Base-by-base conservation (phyloP, 2,797 vertebrate genomes). In the Dendrocincla tyrannina region DNA sequence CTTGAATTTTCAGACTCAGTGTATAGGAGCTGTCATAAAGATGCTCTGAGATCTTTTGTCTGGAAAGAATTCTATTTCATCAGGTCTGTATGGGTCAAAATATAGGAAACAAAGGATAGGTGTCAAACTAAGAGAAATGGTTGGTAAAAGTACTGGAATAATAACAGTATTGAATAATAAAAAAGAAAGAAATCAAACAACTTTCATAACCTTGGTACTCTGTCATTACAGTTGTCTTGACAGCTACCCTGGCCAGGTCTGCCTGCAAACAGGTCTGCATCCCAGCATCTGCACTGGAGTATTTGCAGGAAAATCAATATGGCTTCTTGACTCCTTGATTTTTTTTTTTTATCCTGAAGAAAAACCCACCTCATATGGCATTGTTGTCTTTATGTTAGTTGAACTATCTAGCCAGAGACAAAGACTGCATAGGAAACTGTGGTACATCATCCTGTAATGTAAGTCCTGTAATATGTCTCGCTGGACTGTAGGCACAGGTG, bases 401-500 rank as follows among this genome's bases (percentile, higher is more conserved):
- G 32, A 89, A 44, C 20, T 18, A 44, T 24, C 35, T 41, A 64
- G 33, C 24, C 18, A 37, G 50, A 73, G 55, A 24, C 10, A 23
- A 74, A 33, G 22, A 12, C 11, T 60, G 5, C 13, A 2, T 11
- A 25, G 53, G 39, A 41, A 3, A 6, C 33, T 37, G 35, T n/a
- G 39, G 17, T 30, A 23, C 28, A 7, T 33, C 14, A 35, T 35
- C 19, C 60, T 7, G 0, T 42, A 41, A 37, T 4, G 0, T 19
- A 11, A 23, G 13, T 20, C 35, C 47, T 9, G 1, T 35, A 56
- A 18, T 49, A 27, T 3, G 4, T 25, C 19, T 41, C 30, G 33
- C 0, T n/a, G 17, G 20, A 86, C 32, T 3, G 20, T 10, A 76
- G 22, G 9, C 6, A 64, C 4, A 35, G 2, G 4, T 73, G 2